Base-by-base conservation (phyloP, 2,888 invertebrate species). In the Pheosia tremula region DNA sequence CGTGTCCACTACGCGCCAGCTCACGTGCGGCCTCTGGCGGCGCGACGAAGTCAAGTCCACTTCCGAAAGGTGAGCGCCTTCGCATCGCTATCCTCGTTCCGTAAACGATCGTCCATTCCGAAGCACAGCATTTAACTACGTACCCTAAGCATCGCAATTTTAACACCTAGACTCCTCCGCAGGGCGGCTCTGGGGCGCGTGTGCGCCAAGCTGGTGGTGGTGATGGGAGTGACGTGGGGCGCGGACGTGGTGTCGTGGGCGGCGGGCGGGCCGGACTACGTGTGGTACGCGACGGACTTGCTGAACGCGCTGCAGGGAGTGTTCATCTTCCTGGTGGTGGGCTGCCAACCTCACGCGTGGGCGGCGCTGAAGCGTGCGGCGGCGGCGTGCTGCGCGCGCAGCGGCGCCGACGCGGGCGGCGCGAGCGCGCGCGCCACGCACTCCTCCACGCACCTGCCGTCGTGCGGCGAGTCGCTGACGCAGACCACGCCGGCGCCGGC, bases 11-110 rank as follows among this genome's bases (percentile, higher is more conserved):
- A 97, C 97, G 58, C 95, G 97, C 64, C 97, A 97, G 93, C 93
- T 97, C 74, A 97, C 97, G 37, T 97, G 97, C 86, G 97, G 97
- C 57, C 94, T 97, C 57, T 97, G 97, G 97, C 97, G 97, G 83
- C 95, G 97, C 67, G 97, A 97, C 88, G 96, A 97, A 76, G 97
- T 97, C 77, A 97, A 97, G 94, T 97, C 97, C 57, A 97, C 97
- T 43, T 89, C 91, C 10, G 92, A 93, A 70, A 80, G 90, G 89
- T 89, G 61, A 79, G 78, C 69, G n/a, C 1, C n/a, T 6, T 0
- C 13, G 41, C 39, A 37, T 8, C 41, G 13, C 52, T 6, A n/a
- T 11, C 1, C 49, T 10, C 52, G 52, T 8, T 8, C 3, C 52
- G 9, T 11, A 38, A n/a, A 38, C 54, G 50, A 7, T 24, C 50